Percentiles rank a stretch among this genome's conserved stretches.
Evolutionary conservation across 2,797 vertebrate genomes (phyloP).

Genomic region (Antennarius maculatus): DNA sequence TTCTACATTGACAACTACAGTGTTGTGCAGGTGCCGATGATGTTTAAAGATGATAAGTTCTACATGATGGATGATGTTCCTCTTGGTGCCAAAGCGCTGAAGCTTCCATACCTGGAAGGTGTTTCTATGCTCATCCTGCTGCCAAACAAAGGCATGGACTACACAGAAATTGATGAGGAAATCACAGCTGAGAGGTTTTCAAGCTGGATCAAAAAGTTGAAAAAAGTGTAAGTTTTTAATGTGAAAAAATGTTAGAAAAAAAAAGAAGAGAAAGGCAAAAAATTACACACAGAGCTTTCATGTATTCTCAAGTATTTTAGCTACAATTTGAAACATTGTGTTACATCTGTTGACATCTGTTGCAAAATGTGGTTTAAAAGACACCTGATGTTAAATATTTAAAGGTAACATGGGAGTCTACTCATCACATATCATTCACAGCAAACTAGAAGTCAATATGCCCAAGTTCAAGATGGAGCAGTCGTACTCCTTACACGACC

Average conservation of each 20-base stretch:
- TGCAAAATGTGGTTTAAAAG: not conserved
- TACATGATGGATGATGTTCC: constrained; percentile 78
- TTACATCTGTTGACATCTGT: not conserved
- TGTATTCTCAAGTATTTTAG: not conserved
- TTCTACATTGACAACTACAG: constrained; percentile 91
- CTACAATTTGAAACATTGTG: not conserved
- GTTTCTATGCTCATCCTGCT: constrained; percentile 89
- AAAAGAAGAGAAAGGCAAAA: too few species aligned
- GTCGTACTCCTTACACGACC: constrained; percentile 85
- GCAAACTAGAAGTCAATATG: constrained; percentile 87
- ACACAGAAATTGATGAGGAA: constrained; percentile 87
- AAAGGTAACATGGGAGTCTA: not conserved
- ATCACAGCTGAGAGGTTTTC: constrained; percentile 82
- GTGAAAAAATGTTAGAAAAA: not conserved
- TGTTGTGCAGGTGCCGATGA: constrained; percentile 87
- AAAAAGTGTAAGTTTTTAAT: constrained; percentile 75
- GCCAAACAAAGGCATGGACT: constrained; percentile 82
- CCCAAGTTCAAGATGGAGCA: constrained; percentile 92
- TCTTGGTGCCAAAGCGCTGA: constrained; percentile 84
- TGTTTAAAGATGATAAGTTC: constrained; percentile 83
- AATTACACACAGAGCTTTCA: not conserved
- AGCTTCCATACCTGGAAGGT: constrained; percentile 86
- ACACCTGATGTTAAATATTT: not conserved
- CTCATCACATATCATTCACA: constrained; percentile 56
- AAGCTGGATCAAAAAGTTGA: constrained; percentile 84